Percentiles rank a stretch among this genome's conserved stretches.
Evolutionary conservation across 2,888 invertebrate species (phyloP).

Genomic region (Oligia fasciuncula): DNA sequence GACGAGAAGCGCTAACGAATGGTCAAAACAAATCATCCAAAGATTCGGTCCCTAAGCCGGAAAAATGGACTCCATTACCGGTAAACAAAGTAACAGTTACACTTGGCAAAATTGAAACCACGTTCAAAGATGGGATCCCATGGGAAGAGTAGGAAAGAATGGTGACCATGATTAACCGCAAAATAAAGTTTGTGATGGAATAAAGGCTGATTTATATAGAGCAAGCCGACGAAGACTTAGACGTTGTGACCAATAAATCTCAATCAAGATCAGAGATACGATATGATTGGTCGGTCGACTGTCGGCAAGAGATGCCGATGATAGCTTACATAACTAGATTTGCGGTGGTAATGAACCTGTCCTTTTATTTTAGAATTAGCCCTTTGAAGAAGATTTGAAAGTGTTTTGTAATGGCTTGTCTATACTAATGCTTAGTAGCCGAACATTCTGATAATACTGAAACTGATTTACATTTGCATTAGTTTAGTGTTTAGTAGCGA

Average conservation of each 20-base stretch:
- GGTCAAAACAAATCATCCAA: conserved; percentile 79
- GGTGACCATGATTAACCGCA: conserved; percentile 47
- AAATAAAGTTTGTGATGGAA: conserved; percentile 68
- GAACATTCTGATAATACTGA: not conserved
- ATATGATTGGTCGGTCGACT: conserved; percentile 80
- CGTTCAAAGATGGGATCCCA: conserved; percentile 8
- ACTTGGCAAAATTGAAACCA: conserved; percentile 27
- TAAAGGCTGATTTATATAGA: conserved; percentile 78
- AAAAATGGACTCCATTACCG: conserved; percentile 65
- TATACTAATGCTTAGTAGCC: conserved; percentile 12
- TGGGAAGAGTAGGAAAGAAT: conserved; percentile 20
- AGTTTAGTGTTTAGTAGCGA: not conserved
- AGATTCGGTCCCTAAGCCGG: conserved; percentile 71
- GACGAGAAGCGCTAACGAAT: conserved; percentile 78
- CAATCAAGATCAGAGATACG: conserved; percentile 86
- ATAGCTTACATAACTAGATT: conserved; percentile 83
- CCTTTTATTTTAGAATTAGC: conserved; percentile 73
- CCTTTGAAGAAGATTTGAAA: conserved; percentile 61
- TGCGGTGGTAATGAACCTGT: conserved; percentile 82
- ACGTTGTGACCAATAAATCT: conserved; percentile 86
- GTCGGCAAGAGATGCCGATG: conserved; percentile 79
- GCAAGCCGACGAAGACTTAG: conserved; percentile 75
- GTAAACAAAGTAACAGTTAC: conserved; percentile 23
- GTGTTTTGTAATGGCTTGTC: conserved; percentile 53
- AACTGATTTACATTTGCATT: not conserved